phyloP scores from a whole-genome alignment of 2,888 invertebrate genomes.

The Rhagophthalmus giganteus region DNA sequence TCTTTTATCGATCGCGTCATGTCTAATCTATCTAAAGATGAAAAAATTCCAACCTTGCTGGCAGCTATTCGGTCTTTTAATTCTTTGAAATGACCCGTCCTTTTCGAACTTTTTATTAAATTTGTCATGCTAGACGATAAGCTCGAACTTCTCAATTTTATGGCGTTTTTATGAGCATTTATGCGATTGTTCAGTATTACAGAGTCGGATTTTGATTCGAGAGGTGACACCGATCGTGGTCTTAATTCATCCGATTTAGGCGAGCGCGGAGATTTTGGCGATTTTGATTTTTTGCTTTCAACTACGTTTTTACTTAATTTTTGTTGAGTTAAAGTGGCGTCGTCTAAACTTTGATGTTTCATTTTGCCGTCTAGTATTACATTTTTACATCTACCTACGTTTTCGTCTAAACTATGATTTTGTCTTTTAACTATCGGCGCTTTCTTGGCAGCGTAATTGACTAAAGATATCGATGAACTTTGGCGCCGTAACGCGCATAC shows the following conservation, averaged over 20 bases:
- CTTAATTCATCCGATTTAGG: constrained; percentile 39
- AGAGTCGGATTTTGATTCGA: constrained; percentile 53
- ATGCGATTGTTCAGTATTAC: constrained; percentile 48
- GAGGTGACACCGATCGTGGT: constrained; percentile 53
- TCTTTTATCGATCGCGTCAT: constrained; percentile 50
- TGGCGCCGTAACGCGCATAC: constrained; percentile 85
- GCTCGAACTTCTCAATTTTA: constrained; percentile 35
- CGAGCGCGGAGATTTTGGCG: constrained; percentile 28
- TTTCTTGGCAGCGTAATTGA: constrained; percentile 57
- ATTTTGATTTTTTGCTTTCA: constrained; percentile 5
- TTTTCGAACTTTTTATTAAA: constrained; percentile 50
- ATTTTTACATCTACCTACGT: constrained; percentile 57
- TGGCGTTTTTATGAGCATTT: constrained; percentile 39
- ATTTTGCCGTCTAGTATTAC: constrained; percentile 60
- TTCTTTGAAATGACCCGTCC: constrained; percentile 60
- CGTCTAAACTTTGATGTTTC: constrained; percentile 71
- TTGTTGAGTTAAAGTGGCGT: constrained; percentile 55
- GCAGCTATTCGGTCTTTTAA: constrained; percentile 60
- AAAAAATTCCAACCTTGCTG: constrained; percentile 59
- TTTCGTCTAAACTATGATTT: constrained; percentile 78
- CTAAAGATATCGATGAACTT: constrained; percentile 78
- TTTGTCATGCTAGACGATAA: constrained; percentile 54
- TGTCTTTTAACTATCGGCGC: constrained; percentile 60
- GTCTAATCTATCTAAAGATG: constrained; percentile 64
- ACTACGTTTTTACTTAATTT: constrained; percentile 27